phyloP scores from a whole-genome alignment of 2,797 vertebrate species.

The Pseudocheirus occidentalis region DNA sequence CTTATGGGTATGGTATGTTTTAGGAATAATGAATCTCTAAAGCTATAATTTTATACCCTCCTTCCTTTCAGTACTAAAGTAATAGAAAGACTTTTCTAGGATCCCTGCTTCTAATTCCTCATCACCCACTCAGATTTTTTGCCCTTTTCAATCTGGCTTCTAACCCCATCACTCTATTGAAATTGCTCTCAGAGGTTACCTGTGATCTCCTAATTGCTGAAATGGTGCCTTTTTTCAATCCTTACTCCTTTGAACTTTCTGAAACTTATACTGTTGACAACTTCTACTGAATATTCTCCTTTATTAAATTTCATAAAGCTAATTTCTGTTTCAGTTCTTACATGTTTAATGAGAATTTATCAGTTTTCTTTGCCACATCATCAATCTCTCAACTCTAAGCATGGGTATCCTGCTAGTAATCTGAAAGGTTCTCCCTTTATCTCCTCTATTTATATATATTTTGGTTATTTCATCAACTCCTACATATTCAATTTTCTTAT shows the following conservation, averaged over 20 bases:
- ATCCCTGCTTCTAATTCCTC: not conserved
- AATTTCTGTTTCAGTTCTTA: not conserved
- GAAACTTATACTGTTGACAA: not conserved
- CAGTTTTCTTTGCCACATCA: not conserved
- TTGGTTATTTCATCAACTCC: not conserved
- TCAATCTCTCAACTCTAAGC: not conserved
- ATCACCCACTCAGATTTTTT: not conserved
- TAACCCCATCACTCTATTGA: not conserved
- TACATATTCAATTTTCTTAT: not conserved
- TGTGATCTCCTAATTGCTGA: not conserved
- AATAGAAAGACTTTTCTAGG: not conserved
- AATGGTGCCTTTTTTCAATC: not conserved
- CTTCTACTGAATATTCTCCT: not conserved
- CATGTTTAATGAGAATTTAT: not conserved
- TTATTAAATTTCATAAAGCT: not conserved
- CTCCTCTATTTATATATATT: not conserved
- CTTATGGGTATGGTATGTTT: not conserved
- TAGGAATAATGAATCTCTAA: not conserved
- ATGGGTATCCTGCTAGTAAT: not conserved
- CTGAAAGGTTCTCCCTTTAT: not conserved
- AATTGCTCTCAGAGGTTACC: not conserved
- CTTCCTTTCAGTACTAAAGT: not conserved
- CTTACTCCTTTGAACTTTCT: not conserved
- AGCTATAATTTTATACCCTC: not conserved
- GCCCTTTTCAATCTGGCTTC: not conserved